Evolutionary conservation across 2,797 vertebrate species (phyloP), one percentile per base, ranked within the genome.

Genomic region (Bradypus variegatus): DNA sequence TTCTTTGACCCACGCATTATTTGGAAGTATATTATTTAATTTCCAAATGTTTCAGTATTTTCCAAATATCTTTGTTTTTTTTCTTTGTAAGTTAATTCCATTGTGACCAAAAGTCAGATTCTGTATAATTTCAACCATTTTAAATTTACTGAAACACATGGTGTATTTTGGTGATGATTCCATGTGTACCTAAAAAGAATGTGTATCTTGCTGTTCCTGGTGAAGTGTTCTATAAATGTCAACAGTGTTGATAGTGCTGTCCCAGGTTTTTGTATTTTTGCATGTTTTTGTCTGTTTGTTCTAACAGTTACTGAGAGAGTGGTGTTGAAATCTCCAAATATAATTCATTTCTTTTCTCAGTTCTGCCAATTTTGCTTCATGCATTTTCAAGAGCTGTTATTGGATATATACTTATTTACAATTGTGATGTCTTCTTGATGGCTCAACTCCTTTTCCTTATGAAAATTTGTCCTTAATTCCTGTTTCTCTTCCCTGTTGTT

Each of bases 131-230:
- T 36, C 3, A 5, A 21, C 58, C 48, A 73, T 58, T 64, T 36
- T 72, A 65, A 29, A 78, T 78, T 36, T 78, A 58, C 45, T 45
- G 25, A 55, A 36, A 33, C 15, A 14, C 55, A 4, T 50, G 79
- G 12, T 45, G 2, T 58, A 29, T 29, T 65, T 29, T 9, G 29
- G 70, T 3, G 62, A 45, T n/a, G n/a, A 5, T 25, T 55, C 2
- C 14, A 0, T 0, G 4, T 10, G 5, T 21, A 38, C 19, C 1
- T 48, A 38, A 23, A 36, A 58, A 58, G 48, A 36, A 7, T 19
- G 1, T 19, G 14, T 60, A 18, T 53, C 38, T 33, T 76, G 15
- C 83, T 50, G 5, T 60, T 18, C 11, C 64, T 45, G 48, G 27
- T 65, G 36, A 50, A 60, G 19, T 55, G 15, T 7, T 75, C 31